A percentile compares a stretch with the other conserved stretches of the same genome.
Conservation (phyloP, 2,888 invertebrate species). For the Sesamia inferens region DNA sequence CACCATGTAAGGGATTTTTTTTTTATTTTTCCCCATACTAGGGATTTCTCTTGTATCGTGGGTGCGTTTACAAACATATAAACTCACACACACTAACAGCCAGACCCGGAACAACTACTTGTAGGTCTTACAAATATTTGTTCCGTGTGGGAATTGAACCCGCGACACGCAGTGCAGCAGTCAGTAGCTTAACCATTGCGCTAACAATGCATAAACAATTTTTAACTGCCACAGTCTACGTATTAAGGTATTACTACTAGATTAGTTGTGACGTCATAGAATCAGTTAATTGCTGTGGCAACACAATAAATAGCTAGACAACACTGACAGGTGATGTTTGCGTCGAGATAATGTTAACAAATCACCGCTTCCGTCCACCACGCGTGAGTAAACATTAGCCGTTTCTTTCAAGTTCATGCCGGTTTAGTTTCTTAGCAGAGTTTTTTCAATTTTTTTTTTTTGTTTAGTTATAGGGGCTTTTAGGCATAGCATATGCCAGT, state of each 20-base stretch:
- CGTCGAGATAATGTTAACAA: conserved; percentile 26
- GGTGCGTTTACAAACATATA: no score
- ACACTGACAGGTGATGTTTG: conserved; percentile 34
- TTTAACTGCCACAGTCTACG: background rate
- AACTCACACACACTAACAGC: no score
- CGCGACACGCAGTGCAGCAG: no score
- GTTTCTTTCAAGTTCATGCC: conserved; percentile 30
- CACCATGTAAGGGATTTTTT: background rate
- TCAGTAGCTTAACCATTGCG: no score
- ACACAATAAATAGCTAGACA: conserved; percentile 30
- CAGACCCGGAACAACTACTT: no score
- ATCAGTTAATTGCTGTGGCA: conserved; percentile 35
- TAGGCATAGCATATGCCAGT: no score
- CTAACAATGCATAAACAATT: background rate
- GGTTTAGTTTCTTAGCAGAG: background rate
- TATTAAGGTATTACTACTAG: conserved; percentile 1
- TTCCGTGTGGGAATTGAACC: no score
- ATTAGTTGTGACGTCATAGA: conserved; percentile 8
- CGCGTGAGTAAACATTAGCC: conserved; percentile 29
- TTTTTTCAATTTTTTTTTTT: background rate
- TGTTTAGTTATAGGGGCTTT: no score
- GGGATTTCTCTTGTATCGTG: no score
- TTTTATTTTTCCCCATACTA: no score
- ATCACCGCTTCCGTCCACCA: conserved; percentile 27
- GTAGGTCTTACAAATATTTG: no score